phyloP scores from a whole-genome alignment of 2,797 vertebrate genomes.

The Rhinatrema bivittatum region DNA sequence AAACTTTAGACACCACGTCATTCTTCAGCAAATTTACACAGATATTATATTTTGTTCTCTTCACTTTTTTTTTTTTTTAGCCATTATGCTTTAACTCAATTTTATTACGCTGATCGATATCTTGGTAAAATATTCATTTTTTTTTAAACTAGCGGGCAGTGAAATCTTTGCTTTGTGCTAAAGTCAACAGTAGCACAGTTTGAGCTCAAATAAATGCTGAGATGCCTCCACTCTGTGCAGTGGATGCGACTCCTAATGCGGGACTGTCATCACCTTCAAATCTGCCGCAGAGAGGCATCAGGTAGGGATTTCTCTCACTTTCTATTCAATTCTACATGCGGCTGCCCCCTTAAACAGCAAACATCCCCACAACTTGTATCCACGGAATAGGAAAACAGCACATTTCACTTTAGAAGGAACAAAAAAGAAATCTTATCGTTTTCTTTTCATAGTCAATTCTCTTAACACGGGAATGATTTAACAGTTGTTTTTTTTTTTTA shows the following conservation, averaged over 20 bases:
- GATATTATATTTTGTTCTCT: slow-evolving; percentile 83
- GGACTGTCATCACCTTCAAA: slow-evolving; percentile 54
- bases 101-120: slow-evolving; percentile 98
- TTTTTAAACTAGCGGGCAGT: slow-evolving; percentile 91
- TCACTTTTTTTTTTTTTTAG: slow-evolving; percentile 58
- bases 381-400: no score
- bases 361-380: neutral
- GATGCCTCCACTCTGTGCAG: slow-evolving; percentile 73
- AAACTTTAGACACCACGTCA: slow-evolving; percentile 84
- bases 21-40: slow-evolving; percentile 91
- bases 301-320: slow-evolving; percentile 50
- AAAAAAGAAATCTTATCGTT: no score
- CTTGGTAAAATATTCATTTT: slow-evolving; percentile 98
- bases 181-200: slow-evolving; percentile 95
- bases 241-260: slow-evolving; percentile 50
- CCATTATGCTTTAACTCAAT: slow-evolving; percentile 92
- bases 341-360: neutral
- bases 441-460: no score
- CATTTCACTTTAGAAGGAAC: no score
- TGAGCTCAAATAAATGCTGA: slow-evolving; percentile 95
- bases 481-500: no score
- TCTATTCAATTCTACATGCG: neutral
- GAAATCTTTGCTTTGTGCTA: slow-evolving; percentile 99
- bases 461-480: no score
- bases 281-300: slow-evolving; percentile 48